Evolutionary conservation across 2,113 vertebrate genomes (phyloP).

Genomic region (Protobothrops flavoviridis): DNA sequence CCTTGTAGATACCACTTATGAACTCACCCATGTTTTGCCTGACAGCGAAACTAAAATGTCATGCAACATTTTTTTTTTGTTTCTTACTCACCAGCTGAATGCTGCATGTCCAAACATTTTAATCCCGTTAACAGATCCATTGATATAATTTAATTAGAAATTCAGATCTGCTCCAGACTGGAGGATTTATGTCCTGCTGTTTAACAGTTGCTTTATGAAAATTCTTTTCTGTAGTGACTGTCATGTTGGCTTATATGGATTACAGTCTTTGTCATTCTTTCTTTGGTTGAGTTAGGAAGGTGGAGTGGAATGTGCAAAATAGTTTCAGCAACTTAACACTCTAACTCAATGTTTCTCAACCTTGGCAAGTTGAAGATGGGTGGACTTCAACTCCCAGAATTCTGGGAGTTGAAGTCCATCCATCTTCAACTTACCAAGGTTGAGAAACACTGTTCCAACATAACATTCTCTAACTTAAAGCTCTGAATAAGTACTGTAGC

Average conservation of each 20-base stretch:
- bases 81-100: neutral
- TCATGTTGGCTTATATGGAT: conserved; percentile 38
- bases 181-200: conserved; percentile 23
- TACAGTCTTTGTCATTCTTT: conserved; percentile 22
- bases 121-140: conserved; percentile 17
- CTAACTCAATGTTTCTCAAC: neutral
- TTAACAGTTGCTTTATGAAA: neutral
- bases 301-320: neutral
- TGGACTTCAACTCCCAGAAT: neutral
- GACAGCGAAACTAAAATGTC: neutral
- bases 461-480: neutral
- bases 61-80: neutral
- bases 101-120: conserved; percentile 5
- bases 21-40: neutral
- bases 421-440: neutral
- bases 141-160: conserved; percentile 15
- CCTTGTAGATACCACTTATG: neutral
- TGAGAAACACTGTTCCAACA: neutral
- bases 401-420: neutral
- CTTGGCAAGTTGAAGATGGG: neutral
- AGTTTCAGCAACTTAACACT: neutral
- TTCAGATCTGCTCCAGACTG: neutral
- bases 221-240: conserved; percentile 13
- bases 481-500: neutral
- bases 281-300: conserved; percentile 30